Evolutionary conservation across 2,888 invertebrate species (phyloP), one percentile per base, ranked within the genome.

Genomic region (Papilio gigon): DNA sequence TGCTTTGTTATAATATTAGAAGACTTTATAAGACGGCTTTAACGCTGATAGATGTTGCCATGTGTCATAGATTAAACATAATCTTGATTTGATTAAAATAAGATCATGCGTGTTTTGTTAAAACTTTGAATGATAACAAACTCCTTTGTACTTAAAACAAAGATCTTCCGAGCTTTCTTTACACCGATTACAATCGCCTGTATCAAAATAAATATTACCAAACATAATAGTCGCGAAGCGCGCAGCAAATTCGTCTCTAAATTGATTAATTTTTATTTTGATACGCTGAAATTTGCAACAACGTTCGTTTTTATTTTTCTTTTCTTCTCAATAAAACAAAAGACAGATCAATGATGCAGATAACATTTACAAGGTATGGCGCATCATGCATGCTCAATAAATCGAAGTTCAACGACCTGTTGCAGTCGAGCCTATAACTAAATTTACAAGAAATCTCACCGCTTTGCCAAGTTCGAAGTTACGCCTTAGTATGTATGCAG

Each of bases 311-410:
- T 67, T 30, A n/a, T 47, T 20, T 1, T 50, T 22, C 65, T 65
- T 53, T 56, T 69, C 53, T 33, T 56, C 44, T 35, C 42, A 60
- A 65, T 30, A 66, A 27, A 64, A 44, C 27, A 27, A 47, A 61
- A 76, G 77, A 77, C 75, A 78, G 74, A 79, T 77, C 77, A 76
- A 80, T 77, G 78, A 75, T 35, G n/a, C 33, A 67, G 78, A 80
- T 79, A 77, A 77, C 73, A 80, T 82, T 82, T 79, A 75, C 79
- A 75, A 70, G 71, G 77, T 78, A 75, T 72, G 72, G 79, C 78
- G 82, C 85, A 86, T 86, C 84, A 84, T 85, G 85, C 84, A 88
- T 89, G 86, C 87, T 79, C 80, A 73, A 78, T 73, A 74, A 68
- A 72, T 72, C 67, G 63, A n/a, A 64, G 78, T 74, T 77, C 78